Evolutionary conservation across 2,797 vertebrate genomes (phyloP).

Genomic region (Hydrolagus colliei): DNA sequence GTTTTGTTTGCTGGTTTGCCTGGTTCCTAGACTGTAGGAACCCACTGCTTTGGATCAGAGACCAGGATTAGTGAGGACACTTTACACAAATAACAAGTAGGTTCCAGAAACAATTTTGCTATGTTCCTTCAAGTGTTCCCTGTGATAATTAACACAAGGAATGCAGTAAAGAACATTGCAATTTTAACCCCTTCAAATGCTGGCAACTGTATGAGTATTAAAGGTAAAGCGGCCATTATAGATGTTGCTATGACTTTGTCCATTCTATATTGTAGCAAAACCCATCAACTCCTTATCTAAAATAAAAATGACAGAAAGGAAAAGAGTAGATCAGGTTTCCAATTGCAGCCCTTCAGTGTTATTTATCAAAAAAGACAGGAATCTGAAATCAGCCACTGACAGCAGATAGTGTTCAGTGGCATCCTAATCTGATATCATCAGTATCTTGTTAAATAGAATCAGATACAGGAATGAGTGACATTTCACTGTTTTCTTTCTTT

Average conservation of each 20-base stretch:
- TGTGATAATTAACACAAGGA: no score
- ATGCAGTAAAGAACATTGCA: no score
- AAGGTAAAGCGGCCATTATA: not conserved
- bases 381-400: not conserved
- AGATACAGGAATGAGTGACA: not conserved
- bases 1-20: no score
- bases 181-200: not conserved
- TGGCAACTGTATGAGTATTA: not conserved
- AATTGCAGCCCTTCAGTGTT: not conserved
- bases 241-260: not conserved
- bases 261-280: not conserved
- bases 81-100: no score
- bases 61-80: no score
- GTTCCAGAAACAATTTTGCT: no score
- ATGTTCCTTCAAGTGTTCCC: no score
- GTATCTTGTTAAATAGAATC: not conserved
- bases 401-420: not conserved
- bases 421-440: not conserved
- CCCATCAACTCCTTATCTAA: not conserved
- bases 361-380: not conserved
- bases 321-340: not conserved
- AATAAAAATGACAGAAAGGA: constrained; percentile 1
- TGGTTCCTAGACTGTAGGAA: no score
- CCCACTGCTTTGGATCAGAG: no score
- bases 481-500: not conserved